phyloP scores from a whole-genome alignment of 1,140 invertebrate species.

The Steinernema khuongi region DNA sequence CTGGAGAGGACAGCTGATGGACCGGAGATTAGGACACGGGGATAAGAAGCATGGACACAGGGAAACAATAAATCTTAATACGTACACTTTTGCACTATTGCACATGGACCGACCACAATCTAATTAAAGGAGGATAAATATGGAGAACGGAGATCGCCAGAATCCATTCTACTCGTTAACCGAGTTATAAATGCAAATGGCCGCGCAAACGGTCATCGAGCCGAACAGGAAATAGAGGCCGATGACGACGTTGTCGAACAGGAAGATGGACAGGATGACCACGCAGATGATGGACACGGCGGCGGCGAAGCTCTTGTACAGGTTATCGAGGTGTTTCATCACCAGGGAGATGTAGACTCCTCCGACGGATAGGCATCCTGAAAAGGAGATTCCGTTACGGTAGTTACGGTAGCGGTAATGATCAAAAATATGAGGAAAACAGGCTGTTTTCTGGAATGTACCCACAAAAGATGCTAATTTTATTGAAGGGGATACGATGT shows the following conservation, averaged over 20 bases:
- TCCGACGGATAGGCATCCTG: constrained; percentile 51
- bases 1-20: too few species aligned
- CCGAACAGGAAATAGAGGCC: constrained; percentile 50
- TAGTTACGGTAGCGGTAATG: neutral
- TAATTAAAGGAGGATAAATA: neutral
- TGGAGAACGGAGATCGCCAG: neutral
- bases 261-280: constrained; percentile 46
- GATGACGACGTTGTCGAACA: constrained; percentile 45
- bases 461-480: constrained; percentile 11
- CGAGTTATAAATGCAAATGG: constrained; percentile 55
- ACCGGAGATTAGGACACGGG: too few species aligned
- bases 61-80: too few species aligned
- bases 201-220: constrained; percentile 45
- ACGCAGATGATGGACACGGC: constrained; percentile 57
- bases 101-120: constrained; percentile 9
- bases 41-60: too few species aligned
- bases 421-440: neutral
- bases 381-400: constrained; percentile 8
- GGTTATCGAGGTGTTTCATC: constrained; percentile 58
- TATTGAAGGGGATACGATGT: too few species aligned
- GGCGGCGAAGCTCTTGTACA: constrained; percentile 57
- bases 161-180: constrained; percentile 43
- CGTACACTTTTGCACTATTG: neutral
- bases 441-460: neutral
- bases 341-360: constrained; percentile 58